A percentile compares a stretch with the other conserved stretches of the same genome.
These are phyloP conservation scores for Aricia artaxerxes DNA, from an alignment of 2,888 invertebrate species.

Conservation along the genomic window DNA sequence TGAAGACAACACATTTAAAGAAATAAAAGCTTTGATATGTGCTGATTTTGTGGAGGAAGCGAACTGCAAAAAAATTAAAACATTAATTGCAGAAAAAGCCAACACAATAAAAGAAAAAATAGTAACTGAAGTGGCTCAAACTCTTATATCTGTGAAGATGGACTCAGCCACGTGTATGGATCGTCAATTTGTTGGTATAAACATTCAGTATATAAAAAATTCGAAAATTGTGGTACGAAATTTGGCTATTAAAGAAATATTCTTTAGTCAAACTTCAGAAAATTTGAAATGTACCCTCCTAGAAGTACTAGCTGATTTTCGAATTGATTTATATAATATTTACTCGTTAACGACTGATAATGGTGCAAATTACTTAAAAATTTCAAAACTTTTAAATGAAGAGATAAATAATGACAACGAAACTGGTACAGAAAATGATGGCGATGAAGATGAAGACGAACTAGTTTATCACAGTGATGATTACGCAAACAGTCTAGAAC, in stretches of 20 bases:
- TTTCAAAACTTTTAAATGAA: slow-evolving; percentile 23
- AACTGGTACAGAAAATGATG: slow-evolving; percentile 21
- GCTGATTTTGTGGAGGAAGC: slow-evolving; percentile 25
- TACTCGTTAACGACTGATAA: slow-evolving; percentile 18
- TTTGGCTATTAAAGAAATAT: slow-evolving; percentile 18
- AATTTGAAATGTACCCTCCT: slow-evolving; percentile 18
- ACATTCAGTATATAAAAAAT: slow-evolving; percentile 25
- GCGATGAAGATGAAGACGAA: neutral
- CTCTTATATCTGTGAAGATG: slow-evolving; percentile 21
- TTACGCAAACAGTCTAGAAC: slow-evolving; percentile 8
- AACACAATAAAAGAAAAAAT: slow-evolving; percentile 21
- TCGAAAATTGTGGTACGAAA: slow-evolving; percentile 21
- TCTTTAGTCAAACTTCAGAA: slow-evolving; percentile 13
- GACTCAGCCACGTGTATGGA: slow-evolving; percentile 24
- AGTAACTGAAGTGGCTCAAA: slow-evolving; percentile 16
- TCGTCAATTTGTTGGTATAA: slow-evolving; percentile 26
- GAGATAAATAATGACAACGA: slow-evolving; percentile 10
- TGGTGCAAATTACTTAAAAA: slow-evolving; percentile 24
- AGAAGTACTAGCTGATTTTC: slow-evolving; percentile 20
- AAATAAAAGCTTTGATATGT: slow-evolving; percentile 25
- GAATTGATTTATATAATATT: slow-evolving; percentile 11
- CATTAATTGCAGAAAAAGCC: slow-evolving; percentile 12
- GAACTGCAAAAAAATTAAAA: slow-evolving; percentile 20
- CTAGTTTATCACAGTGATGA: slow-evolving; percentile 1
- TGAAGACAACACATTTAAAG: slow-evolving; percentile 16